Percentiles rank a stretch among this genome's conserved stretches.
These are phyloP conservation scores for Hiodon tergisus DNA, from an alignment of 2,113 vertebrate genomes.

Conservation along the genomic window DNA sequence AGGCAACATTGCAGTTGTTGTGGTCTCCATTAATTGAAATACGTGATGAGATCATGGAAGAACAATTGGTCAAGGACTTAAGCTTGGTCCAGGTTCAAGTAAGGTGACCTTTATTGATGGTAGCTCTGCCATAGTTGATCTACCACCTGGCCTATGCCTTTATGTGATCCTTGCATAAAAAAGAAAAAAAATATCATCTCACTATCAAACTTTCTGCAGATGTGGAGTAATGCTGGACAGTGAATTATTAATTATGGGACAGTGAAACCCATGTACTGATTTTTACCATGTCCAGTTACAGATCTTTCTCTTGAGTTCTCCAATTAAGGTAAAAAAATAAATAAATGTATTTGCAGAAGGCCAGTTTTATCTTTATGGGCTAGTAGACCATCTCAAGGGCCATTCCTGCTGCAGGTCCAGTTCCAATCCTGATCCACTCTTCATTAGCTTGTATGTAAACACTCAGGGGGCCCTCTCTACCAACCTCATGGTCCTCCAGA, in stretches of 20 bases:
- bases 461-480: background rate
- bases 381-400: background rate
- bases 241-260: too few species aligned
- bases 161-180: too few species aligned
- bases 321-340: background rate
- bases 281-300: too few species aligned
- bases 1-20: background rate
- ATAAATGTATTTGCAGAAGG: too few species aligned
- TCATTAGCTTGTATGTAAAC: background rate
- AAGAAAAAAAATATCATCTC: too few species aligned
- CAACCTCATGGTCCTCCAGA: background rate
- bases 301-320: background rate
- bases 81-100: too few species aligned
- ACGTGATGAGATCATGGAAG: background rate
- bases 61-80: background rate
- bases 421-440: background rate
- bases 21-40: background rate
- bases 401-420: background rate
- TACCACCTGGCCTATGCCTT: background rate
- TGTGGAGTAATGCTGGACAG: background rate
- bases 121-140: background rate
- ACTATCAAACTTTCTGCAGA: too few species aligned
- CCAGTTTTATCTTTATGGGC: background rate
- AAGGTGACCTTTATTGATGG: too few species aligned
- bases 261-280: too few species aligned